These are phyloP conservation scores for Gonatopus flavifemur DNA, from an alignment of 1,140 invertebrate genomes.

Conservation along the genomic window DNA sequence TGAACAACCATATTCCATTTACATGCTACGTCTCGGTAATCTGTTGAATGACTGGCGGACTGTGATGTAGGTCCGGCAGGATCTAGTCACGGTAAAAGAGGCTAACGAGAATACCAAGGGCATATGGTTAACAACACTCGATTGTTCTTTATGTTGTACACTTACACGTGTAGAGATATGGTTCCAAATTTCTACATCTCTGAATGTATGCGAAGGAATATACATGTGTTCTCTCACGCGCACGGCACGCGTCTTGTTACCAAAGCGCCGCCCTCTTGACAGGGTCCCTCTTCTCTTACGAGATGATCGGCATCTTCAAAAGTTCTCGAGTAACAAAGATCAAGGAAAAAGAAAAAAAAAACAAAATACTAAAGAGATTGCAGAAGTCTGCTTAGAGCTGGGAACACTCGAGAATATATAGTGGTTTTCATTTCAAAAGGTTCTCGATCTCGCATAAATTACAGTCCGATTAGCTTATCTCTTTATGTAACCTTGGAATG, in stretches of 20 bases:
- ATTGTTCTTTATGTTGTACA: constrained; percentile 12
- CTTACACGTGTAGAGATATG: background rate
- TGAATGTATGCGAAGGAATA: constrained; percentile 10
- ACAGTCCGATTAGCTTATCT: constrained; percentile 10
- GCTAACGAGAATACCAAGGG: constrained; percentile 39
- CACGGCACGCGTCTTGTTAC: constrained; percentile 51
- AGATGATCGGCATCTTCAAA: constrained; percentile 13
- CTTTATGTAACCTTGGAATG: too few relatives aligned
- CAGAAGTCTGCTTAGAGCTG: constrained; percentile 24
- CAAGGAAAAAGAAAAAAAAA: constrained; percentile 10
- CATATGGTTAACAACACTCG: constrained; percentile 36
- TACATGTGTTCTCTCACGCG: constrained; percentile 9
- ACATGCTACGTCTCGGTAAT: too few relatives aligned
- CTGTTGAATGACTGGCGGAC: too few relatives aligned
- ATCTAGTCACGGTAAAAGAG: constrained; percentile 14
- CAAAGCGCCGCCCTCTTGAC: constrained; percentile 46
- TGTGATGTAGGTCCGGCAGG: background rate
- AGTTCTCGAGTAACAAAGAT: background rate
- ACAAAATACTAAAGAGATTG: background rate
- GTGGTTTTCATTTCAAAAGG: constrained; percentile 3
- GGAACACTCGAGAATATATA: constrained; percentile 11
- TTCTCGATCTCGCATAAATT: constrained; percentile 1
- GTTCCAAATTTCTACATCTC: constrained; percentile 3
- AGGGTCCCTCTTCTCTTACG: constrained; percentile 11
- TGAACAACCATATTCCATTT: too few relatives aligned